phyloP scores from a whole-genome alignment of 2,888 invertebrate genomes.

The Epistrophe grossulariae region DNA sequence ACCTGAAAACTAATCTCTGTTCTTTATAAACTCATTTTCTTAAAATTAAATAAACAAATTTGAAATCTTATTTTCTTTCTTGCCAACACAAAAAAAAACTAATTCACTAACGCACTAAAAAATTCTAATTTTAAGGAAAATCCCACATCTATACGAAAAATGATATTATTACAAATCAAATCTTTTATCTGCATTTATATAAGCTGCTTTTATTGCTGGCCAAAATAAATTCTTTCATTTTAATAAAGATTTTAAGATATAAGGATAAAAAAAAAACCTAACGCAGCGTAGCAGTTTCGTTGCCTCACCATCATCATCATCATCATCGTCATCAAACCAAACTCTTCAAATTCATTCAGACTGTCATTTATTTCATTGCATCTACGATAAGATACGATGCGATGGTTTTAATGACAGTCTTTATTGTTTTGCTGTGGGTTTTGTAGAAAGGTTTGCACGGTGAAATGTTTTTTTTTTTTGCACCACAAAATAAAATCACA shows the following conservation, averaged over 20 bases:
- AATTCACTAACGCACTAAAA: background rate
- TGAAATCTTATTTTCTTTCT: background rate
- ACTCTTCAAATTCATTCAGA: constrained; percentile 11
- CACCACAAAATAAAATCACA: constrained; percentile 1
- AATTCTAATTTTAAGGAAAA: background rate
- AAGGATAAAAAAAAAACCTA: background rate
- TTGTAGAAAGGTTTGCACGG: background rate
- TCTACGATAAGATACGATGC: background rate
- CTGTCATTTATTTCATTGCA: constrained; percentile 9
- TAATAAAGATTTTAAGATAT: background rate
- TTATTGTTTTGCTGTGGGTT: constrained; percentile 8
- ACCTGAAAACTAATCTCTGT: too few species aligned
- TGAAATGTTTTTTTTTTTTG: background rate
- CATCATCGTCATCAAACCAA: background rate
- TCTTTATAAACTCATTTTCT: too few species aligned
- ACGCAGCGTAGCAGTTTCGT: background rate
- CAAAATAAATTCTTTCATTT: background rate
- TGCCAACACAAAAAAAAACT: background rate
- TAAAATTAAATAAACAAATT: too few species aligned
- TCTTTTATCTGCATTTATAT: background rate
- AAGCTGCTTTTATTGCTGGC: constrained; percentile 2
- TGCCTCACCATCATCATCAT: background rate
- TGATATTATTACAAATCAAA: background rate
- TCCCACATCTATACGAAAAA: background rate
- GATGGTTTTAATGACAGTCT: constrained; percentile 37